phyloP scores from a whole-genome alignment of 2,113 vertebrate genomes.

The Phoenicopterus ruber region DNA sequence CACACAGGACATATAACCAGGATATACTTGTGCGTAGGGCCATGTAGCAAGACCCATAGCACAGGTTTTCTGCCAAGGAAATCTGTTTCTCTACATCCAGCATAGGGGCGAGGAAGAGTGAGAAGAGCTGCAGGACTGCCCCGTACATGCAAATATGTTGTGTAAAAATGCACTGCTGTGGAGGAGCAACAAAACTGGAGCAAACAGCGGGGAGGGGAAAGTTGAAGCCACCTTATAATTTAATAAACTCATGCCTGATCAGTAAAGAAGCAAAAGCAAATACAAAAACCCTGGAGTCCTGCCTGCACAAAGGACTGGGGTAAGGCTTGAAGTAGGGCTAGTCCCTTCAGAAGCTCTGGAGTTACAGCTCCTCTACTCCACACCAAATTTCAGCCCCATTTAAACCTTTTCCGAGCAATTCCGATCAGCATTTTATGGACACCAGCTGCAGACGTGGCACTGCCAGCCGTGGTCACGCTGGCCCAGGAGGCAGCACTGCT shows the following conservation, averaged over 20 bases:
- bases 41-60: not conserved
- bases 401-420: not conserved
- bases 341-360: not conserved
- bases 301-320: not conserved
- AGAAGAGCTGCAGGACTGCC: not conserved
- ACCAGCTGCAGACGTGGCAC: not conserved
- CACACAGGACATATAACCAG: accelerated
- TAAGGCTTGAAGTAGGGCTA: not conserved
- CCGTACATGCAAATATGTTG: not conserved
- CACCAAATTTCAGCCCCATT: not conserved
- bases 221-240: not conserved
- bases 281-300: not conserved
- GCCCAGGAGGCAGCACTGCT: not conserved
- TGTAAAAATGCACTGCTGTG: not conserved
- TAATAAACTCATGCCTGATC: not conserved
- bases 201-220: not conserved
- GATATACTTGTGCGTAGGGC: not conserved
- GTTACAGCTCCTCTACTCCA: not conserved
- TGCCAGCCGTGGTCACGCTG: not conserved
- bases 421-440: accelerated
- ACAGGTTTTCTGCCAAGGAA: not conserved
- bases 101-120: not conserved
- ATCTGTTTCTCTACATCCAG: not conserved
- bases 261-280: not conserved
- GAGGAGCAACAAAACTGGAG: not conserved